Conservation (phyloP, 2,113 vertebrate genomes). For the Sakesphorus luctuosus region DNA sequence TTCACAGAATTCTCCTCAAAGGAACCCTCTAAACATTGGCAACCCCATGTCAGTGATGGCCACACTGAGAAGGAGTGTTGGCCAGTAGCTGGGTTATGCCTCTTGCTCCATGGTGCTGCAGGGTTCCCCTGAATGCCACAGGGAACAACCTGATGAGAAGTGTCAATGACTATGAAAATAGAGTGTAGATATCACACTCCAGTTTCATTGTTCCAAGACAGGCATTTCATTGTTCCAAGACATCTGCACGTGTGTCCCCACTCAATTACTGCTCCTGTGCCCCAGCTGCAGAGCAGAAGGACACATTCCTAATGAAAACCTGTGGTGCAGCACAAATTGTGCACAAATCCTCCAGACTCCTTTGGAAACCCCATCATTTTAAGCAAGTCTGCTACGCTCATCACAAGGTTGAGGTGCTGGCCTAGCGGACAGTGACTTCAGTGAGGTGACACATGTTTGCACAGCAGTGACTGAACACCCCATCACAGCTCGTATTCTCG, state of each 20-base stretch:
- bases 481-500: too few relatives aligned
- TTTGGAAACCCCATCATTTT: background rate
- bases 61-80: background rate
- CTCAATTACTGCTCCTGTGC: background rate
- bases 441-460: background rate
- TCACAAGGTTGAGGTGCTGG: background rate
- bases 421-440: background rate
- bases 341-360: background rate
- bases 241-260: background rate
- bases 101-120: background rate
- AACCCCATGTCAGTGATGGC: background rate
- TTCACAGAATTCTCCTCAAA: background rate
- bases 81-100: background rate
- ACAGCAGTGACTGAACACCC: background rate
- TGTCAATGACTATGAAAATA: background rate
- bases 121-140: accelerated
- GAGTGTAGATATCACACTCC: accelerated
- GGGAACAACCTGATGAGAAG: background rate
- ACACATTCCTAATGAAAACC: accelerated
- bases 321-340: background rate
- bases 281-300: background rate
- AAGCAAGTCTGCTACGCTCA: background rate
- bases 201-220: background rate
- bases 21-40: background rate
- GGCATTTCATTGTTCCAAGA: background rate